Conservation (phyloP, 2,797 vertebrate genomes). For the Siniperca scherzeri region DNA sequence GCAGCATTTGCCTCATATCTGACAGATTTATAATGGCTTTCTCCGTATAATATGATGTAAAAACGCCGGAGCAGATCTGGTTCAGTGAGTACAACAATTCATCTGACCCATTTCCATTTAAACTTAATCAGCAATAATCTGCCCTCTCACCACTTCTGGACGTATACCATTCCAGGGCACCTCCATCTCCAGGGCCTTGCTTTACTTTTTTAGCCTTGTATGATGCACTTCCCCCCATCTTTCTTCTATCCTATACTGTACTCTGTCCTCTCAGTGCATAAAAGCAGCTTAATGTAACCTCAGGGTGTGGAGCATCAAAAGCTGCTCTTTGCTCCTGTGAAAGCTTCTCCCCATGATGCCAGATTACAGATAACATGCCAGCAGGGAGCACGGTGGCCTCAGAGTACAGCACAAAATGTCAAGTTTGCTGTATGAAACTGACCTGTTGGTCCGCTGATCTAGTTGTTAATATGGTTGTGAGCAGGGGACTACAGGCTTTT, state of each 20-base stretch:
- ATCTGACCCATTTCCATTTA: slow-evolving; percentile 66
- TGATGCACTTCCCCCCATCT: slow-evolving; percentile 31
- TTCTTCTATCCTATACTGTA: slow-evolving; percentile 44
- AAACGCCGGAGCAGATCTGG: slow-evolving; percentile 31
- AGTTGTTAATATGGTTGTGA: slow-evolving; percentile 12
- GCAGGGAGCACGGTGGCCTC: slow-evolving; percentile 25
- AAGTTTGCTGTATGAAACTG: background rate
- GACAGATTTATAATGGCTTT: slow-evolving; percentile 24
- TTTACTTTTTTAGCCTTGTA: slow-evolving; percentile 53
- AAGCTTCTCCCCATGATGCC: slow-evolving; percentile 41
- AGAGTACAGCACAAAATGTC: slow-evolving; percentile 17
- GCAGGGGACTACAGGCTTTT: background rate
- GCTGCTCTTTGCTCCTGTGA: slow-evolving; percentile 52
- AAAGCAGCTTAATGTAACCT: slow-evolving; percentile 80
- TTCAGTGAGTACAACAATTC: slow-evolving; percentile 52
- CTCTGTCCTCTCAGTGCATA: slow-evolving; percentile 59
- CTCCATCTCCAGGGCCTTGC: slow-evolving; percentile 53
- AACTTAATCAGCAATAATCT: slow-evolving; percentile 68
- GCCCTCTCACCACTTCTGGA: slow-evolving; percentile 36
- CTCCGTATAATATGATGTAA: slow-evolving; percentile 36
- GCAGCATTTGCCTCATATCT: slow-evolving; percentile 14
- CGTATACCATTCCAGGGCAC: slow-evolving; percentile 16
- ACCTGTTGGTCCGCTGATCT: slow-evolving; percentile 7
- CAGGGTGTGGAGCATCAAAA: slow-evolving; percentile 64
- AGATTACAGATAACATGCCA: slow-evolving; percentile 60